Conservation (phyloP, 92 coral and sea anemone genomes). For the Scolanthus callimorphus region DNA sequence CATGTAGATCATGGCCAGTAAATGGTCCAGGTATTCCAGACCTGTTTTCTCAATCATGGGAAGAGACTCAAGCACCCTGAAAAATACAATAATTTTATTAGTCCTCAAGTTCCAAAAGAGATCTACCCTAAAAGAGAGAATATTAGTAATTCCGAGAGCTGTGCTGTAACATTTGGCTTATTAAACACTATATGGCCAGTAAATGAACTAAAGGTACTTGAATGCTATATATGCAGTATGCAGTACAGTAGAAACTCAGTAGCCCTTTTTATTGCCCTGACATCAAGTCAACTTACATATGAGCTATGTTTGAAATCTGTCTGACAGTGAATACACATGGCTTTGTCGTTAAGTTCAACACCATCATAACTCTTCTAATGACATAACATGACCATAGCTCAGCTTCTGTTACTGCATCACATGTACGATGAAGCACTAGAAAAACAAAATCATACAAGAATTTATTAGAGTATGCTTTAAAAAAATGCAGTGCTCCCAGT, state of each 20-base stretch:
- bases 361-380: slow-evolving; percentile 64
- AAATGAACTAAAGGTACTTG: too few relatives aligned
- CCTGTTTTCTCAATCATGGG: slow-evolving; percentile 86
- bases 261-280: too few relatives aligned
- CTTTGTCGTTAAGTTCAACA: slow-evolving; percentile 62
- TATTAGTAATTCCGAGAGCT: too few relatives aligned
- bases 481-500: neutral
- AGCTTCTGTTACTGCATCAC: slow-evolving; percentile 74
- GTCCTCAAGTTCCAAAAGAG: too few relatives aligned
- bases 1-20: slow-evolving; percentile 65
- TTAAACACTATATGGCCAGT: too few relatives aligned
- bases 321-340: slow-evolving; percentile 76
- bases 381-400: slow-evolving; percentile 89
- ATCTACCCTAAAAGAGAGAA: too few relatives aligned
- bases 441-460: neutral
- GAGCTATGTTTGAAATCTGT: slow-evolving; percentile 61
- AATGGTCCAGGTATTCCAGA: slow-evolving; percentile 57
- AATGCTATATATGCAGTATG: too few relatives aligned
- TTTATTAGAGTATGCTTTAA: neutral
- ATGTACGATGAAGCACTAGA: slow-evolving; percentile 68
- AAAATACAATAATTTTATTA: too few relatives aligned
- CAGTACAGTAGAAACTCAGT: too few relatives aligned
- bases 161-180: too few relatives aligned
- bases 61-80: slow-evolving; percentile 54
- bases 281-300: slow-evolving; percentile 80